A percentile compares a stretch with the other conserved stretches of the same genome.
These are phyloP conservation scores for Cetoscarus ocellatus DNA, from an alignment of 2,797 vertebrate genomes.

Conservation along the genomic window DNA sequence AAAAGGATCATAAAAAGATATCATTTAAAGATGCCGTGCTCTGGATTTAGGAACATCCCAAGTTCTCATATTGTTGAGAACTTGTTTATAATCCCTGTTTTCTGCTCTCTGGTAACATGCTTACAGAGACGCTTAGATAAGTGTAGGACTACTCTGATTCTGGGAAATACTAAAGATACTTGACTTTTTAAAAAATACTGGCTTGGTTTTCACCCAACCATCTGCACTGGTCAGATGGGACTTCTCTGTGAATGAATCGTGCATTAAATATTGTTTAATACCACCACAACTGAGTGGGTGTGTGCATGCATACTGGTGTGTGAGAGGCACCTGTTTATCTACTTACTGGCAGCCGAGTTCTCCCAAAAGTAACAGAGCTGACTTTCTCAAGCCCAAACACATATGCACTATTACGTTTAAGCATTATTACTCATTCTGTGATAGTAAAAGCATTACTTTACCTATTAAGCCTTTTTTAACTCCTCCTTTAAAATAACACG, in stretches of 20 bases:
- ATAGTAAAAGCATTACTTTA: no score
- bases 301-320: neutral
- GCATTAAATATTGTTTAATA: slow-evolving; percentile 65
- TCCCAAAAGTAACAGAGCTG: slow-evolving; percentile 32
- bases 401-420: slow-evolving; percentile 15
- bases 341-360: slow-evolving; percentile 45
- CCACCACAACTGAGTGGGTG: slow-evolving; percentile 12
- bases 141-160: slow-evolving; percentile 3
- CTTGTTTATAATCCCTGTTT: slow-evolving; percentile 47
- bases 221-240: slow-evolving; percentile 51
- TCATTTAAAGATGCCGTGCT: slow-evolving; percentile 7
- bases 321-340: slow-evolving; percentile 57
- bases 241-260: slow-evolving; percentile 52
- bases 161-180: slow-evolving; percentile 37
- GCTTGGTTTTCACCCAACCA: slow-evolving; percentile 36
- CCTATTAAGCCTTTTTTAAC: neutral
- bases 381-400: slow-evolving; percentile 2
- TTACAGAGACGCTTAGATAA: slow-evolving; percentile 8
- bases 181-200: slow-evolving; percentile 44
- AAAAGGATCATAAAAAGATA: slow-evolving; percentile 1
- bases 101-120: neutral
- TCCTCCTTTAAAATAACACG: no score
- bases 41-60: slow-evolving; percentile 34
- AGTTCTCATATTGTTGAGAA: slow-evolving; percentile 36
- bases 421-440: slow-evolving; percentile 22